Base-by-base conservation (phyloP, 2,797 vertebrate species). In the Phaenicophaeus curvirostris region DNA sequence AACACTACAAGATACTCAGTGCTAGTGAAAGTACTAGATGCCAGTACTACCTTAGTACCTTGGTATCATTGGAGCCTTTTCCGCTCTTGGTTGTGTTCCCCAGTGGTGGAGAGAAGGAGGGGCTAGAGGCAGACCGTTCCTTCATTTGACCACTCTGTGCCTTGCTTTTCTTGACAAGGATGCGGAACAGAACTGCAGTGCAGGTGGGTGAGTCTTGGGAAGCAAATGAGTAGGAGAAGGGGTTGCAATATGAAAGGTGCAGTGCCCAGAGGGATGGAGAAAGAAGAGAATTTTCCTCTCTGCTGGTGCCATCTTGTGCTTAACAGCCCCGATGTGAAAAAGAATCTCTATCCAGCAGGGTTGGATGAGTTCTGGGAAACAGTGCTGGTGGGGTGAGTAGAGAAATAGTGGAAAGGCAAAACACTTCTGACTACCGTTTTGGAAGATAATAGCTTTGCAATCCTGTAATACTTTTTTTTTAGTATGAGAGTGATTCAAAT, bases 141-240 rank as follows among this genome's bases (percentile, higher is more conserved):
- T 75, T 72, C 0, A 0, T 27, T 16, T 62, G 74, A 8, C 51
- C 8, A 0, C 30, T 72, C 44, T 9, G 13, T 4, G 1, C 39
- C 24, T 84, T 65, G 57, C 24, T 74, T 4, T 74, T 20, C 24
- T 46, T 59, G 28, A 37, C 35, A 62, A 15, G 13, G 31, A 72
- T 55, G 11, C 50, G 67, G 50, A 54, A 37, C 28, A 68, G 58
- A 57, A 30, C 14, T 76, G 78, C 19, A 24, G 31, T 46, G 27
- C 41, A 19, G 58, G 18, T 31, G 37, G 2, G 2, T 72, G 37
- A 75, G 33, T 53, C 54, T 44, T 61, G 23, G 18, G 7, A 44
- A 37, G 25, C 21, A 13, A 35, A 31, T 27, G 37, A 8, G 11
- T 51, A 20, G 20, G 35, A 78, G 63, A 57, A 75, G 46, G 31